These are phyloP conservation scores for Diaperis boleti DNA, from an alignment of 2,888 invertebrate species.

Conservation along the genomic window DNA sequence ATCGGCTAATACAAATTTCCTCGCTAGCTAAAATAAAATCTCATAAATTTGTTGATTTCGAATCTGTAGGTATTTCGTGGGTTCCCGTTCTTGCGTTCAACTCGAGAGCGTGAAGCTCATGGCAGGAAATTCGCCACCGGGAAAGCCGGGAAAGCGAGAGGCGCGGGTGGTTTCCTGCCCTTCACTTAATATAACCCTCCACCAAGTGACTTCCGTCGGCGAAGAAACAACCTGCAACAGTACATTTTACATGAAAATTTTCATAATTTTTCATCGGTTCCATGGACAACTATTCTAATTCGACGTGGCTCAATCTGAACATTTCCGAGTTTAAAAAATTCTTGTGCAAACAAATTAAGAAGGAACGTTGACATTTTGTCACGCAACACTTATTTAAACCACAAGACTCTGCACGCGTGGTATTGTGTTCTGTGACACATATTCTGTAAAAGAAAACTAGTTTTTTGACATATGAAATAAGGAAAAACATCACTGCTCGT, in stretches of 20 bases:
- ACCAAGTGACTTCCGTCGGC: slow-evolving; percentile 40
- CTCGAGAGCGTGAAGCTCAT: slow-evolving; percentile 41
- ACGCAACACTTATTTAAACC: neutral
- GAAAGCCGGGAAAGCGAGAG: slow-evolving; percentile 56
- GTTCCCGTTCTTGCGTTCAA: slow-evolving; percentile 25
- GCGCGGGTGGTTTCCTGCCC: slow-evolving; percentile 57
- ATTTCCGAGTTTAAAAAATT: neutral
- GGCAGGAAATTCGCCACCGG: slow-evolving; percentile 59
- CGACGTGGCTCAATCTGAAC: no score
- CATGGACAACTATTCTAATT: no score
- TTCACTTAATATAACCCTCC: slow-evolving; percentile 45
- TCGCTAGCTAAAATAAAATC: slow-evolving; percentile 54
- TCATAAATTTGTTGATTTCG: slow-evolving; percentile 50
- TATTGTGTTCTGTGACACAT: neutral
- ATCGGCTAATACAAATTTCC: slow-evolving; percentile 60
- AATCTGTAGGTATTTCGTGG: slow-evolving; percentile 15
- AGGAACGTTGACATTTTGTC: neutral
- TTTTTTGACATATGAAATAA: no score
- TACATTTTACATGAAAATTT: slow-evolving; percentile 11
- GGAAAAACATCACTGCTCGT: no score
- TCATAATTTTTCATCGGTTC: no score
- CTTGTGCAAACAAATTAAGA: neutral
- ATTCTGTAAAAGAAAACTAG: no score
- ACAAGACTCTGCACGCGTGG: neutral
- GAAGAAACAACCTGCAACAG: slow-evolving; percentile 29